A percentile compares a stretch with the other conserved stretches of the same genome.
Evolutionary conservation across 2,888 invertebrate species (phyloP).

Genomic region (Volucella bombylans): DNA sequence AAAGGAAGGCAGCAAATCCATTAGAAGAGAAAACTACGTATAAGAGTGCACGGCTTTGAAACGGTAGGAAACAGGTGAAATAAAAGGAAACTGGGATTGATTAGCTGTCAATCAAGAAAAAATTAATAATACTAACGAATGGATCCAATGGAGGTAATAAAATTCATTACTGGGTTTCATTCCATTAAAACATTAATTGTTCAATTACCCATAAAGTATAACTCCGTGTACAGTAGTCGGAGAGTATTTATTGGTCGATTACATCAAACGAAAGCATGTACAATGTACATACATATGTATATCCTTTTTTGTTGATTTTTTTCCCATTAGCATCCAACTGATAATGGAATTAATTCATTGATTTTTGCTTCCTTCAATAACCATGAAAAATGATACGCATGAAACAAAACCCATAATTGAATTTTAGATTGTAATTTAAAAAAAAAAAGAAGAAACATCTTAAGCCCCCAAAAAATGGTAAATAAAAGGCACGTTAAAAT

Average conservation of each 20-base stretch:
- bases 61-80: slow-evolving; percentile 19
- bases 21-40: slow-evolving; percentile 33
- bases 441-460: not conserved
- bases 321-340: slow-evolving; percentile 65
- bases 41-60: slow-evolving; percentile 8
- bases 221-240: slow-evolving; percentile 33
- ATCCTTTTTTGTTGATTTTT: slow-evolving; percentile 8
- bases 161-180: slow-evolving; percentile 21
- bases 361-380: slow-evolving; percentile 42
- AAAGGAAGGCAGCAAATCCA: slow-evolving; percentile 33
- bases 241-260: slow-evolving; percentile 19
- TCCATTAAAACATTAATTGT: slow-evolving; percentile 16
- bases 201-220: not conserved
- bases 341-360: slow-evolving; percentile 60
- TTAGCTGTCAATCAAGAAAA: slow-evolving; percentile 69
- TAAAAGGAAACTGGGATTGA: slow-evolving; percentile 56
- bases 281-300: too few relatives aligned
- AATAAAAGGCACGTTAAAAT: slow-evolving; percentile 39
- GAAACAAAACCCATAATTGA: not conserved
- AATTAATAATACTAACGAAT: slow-evolving; percentile 29
- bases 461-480: slow-evolving; percentile 4
- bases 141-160: slow-evolving; percentile 29
- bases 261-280: not conserved
- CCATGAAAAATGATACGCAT: slow-evolving; percentile 27
- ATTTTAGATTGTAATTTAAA: slow-evolving; percentile 41